Conservation (phyloP, 2,113 vertebrate species). For the Nycticryphes semicollaris region DNA sequence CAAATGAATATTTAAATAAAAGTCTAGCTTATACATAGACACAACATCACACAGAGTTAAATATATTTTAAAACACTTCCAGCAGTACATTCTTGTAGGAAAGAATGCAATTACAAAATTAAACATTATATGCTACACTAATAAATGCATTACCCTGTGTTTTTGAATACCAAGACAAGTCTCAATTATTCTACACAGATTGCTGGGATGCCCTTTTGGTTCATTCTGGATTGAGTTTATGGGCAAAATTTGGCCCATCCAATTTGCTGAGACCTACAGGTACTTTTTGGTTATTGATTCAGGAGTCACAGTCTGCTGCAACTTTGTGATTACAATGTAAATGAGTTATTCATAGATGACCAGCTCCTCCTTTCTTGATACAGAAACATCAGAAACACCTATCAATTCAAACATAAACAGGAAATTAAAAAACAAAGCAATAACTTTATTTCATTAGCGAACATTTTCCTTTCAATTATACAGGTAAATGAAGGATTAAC, state of each 20-base stretch:
- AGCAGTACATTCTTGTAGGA: neutral
- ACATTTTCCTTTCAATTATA: neutral
- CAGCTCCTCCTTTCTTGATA: neutral
- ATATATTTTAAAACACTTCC: neutral
- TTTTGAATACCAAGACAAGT: neutral
- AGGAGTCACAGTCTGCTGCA: neutral
- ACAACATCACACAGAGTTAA: neutral
- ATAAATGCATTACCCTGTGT: neutral
- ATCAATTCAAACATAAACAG: constrained; percentile 18
- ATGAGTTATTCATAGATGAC: neutral
- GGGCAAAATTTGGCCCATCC: neutral
- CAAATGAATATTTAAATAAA: neutral
- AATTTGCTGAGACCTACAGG: neutral
- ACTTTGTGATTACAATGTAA: neutral
- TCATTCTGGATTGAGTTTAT: neutral
- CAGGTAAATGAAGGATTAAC: neutral
- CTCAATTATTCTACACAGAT: neutral
- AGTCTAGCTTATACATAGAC: neutral
- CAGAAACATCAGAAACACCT: neutral
- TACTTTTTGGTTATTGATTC: neutral
- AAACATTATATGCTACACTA: neutral
- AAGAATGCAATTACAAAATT: neutral
- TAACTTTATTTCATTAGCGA: constrained; percentile 1
- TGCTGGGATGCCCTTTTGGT: neutral
- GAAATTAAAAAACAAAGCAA: neutral